Evolutionary conservation across 2,888 invertebrate genomes (phyloP).

Genomic region (Lottia scabra): DNA sequence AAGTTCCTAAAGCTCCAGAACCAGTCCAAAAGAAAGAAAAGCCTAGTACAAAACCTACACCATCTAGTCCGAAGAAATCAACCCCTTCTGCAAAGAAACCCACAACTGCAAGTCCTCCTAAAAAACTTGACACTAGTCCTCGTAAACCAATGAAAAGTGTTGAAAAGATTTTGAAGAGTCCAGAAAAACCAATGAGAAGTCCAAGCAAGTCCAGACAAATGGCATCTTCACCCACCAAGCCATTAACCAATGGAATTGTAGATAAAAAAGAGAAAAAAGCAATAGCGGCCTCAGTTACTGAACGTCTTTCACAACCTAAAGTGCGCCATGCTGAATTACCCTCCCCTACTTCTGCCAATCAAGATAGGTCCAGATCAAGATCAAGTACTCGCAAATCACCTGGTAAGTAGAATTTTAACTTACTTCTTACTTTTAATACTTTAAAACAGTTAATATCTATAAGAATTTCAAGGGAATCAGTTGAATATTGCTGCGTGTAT

Average conservation of each 20-base stretch:
- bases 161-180: not conserved
- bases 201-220: not conserved
- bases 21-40: not conserved
- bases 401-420: not conserved
- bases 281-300: not conserved
- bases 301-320: slow-evolving; percentile 4
- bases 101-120: not conserved
- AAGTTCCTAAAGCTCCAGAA: not conserved
- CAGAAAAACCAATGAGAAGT: not conserved
- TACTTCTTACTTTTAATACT: too few species aligned
- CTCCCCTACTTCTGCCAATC: not conserved
- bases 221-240: not conserved
- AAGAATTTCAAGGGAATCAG: too few species aligned
- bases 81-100: not conserved
- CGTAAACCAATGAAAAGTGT: not conserved
- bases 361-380: not conserved
- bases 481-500: too few species aligned
- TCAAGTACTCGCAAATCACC: not conserved
- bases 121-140: not conserved
- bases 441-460: too few species aligned
- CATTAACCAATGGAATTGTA: not conserved
- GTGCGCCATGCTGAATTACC: not conserved
- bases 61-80: not conserved
- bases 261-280: not conserved
- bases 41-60: not conserved